Conservation (phyloP, 1,140 invertebrate genomes). For the Leguminivora glycinivorella region DNA sequence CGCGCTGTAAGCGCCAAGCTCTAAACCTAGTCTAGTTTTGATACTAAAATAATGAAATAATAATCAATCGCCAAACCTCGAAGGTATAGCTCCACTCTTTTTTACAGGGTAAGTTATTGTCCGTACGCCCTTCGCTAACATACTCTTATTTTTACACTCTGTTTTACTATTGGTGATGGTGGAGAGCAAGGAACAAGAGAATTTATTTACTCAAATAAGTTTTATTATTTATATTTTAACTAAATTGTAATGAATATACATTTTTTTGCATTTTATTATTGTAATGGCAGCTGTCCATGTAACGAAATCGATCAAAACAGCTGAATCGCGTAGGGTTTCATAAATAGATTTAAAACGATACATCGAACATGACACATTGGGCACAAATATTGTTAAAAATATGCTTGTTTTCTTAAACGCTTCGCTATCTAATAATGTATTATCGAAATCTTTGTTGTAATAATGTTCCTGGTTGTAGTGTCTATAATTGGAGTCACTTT, state of each 20-base stretch:
- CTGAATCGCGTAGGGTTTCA: slow-evolving; percentile 64
- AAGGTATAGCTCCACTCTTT: slow-evolving; percentile 23
- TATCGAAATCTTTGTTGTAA: slow-evolving; percentile 51
- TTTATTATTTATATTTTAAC: slow-evolving; percentile 66
- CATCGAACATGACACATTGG: slow-evolving; percentile 78
- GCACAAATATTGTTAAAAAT: slow-evolving; percentile 72
- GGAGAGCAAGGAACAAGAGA: slow-evolving; percentile 78
- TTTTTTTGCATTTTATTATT: slow-evolving; percentile 77
- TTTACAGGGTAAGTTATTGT: slow-evolving; percentile 40
- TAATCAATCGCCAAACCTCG: slow-evolving; percentile 15
- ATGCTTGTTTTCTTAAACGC: slow-evolving; percentile 58
- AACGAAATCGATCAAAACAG: slow-evolving; percentile 63
- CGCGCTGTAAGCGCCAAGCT: slow-evolving; percentile 24
- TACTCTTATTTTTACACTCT: slow-evolving; percentile 72
- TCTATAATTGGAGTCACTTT: slow-evolving; percentile 49
- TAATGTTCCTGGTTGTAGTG: slow-evolving; percentile 53
- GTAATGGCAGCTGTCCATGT: slow-evolving; percentile 75
- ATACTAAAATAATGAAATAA: slow-evolving; percentile 31
- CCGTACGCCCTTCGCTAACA: slow-evolving; percentile 34
- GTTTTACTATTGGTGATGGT: slow-evolving; percentile 69
- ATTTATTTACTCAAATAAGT: slow-evolving; percentile 79
- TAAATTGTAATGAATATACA: slow-evolving; percentile 65
- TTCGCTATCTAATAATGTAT: slow-evolving; percentile 61
- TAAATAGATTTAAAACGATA: slow-evolving; percentile 70
- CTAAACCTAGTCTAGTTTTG: slow-evolving; percentile 41